Evolutionary conservation across 2,888 invertebrate genomes (phyloP).

Genomic region (Drosophila mimetica): DNA sequence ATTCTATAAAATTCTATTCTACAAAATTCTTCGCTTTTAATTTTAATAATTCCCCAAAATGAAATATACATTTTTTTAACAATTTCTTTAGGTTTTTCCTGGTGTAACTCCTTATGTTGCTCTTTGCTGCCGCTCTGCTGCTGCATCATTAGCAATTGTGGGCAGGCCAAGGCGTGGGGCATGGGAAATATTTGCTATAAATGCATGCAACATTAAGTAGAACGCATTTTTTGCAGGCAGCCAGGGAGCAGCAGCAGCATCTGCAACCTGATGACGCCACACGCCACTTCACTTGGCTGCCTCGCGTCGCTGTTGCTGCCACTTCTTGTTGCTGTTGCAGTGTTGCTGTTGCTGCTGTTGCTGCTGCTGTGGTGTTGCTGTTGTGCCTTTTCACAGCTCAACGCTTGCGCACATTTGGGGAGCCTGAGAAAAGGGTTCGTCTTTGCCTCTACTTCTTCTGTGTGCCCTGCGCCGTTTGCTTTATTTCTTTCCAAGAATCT

Average conservation of each 20-base stretch:
- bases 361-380: conserved; percentile 24
- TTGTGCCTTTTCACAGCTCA: conserved; percentile 69
- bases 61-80: background rate
- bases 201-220: conserved; percentile 79
- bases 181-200: conserved; percentile 79
- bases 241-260: conserved; percentile 34
- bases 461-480: conserved; percentile 49
- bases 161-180: conserved; percentile 63
- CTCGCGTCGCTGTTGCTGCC: conserved; percentile 42
- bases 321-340: conserved; percentile 46
- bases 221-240: conserved; percentile 70
- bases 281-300: conserved; percentile 75
- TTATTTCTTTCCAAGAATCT: conserved; percentile 75
- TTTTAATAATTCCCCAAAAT: no score
- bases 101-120: conserved; percentile 26
- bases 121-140: conserved; percentile 28
- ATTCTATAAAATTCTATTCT: background rate
- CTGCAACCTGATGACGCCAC: conserved; percentile 59
- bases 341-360: conserved; percentile 22
- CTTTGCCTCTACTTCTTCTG: conserved; percentile 18
- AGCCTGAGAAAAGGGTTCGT: conserved; percentile 61
- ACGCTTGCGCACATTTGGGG: conserved; percentile 70
- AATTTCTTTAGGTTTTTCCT: background rate
- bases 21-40: background rate
- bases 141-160: conserved; percentile 73